These are phyloP conservation scores for Aurelia coerulea DNA, from an alignment of 30 jellyfish, hydroid and myxozoan genomes.

Conservation along the genomic window DNA sequence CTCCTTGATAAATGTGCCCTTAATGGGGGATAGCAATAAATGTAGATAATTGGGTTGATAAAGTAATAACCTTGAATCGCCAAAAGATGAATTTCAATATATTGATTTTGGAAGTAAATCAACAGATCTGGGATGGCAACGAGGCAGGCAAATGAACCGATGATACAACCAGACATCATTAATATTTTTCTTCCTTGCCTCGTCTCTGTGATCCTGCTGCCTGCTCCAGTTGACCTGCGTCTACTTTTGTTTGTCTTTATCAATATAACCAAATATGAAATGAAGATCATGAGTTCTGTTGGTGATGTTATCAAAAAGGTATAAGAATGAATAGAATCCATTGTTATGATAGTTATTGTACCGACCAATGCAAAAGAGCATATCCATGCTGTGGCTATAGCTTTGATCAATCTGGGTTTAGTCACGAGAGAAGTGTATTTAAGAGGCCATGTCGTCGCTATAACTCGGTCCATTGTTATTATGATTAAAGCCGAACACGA, in stretches of 20 bases:
- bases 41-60: constrained; percentile 28
- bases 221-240: neutral
- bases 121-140: constrained; percentile 43
- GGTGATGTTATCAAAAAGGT: constrained; percentile 21
- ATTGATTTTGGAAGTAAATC: neutral
- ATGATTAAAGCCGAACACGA: constrained; percentile 46
- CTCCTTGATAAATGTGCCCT: too few species aligned
- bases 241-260: neutral
- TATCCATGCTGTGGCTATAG: constrained; percentile 13
- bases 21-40: constrained; percentile 45
- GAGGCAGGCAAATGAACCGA: constrained; percentile 33
- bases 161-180: constrained; percentile 17
- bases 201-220: constrained; percentile 5
- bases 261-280: constrained; percentile 5
- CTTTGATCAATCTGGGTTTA: constrained; percentile 3
- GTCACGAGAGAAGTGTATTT: constrained; percentile 16
- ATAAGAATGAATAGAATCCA: constrained; percentile 6
- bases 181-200: constrained; percentile 36
- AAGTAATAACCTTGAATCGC: constrained; percentile 25
- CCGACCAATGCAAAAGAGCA: neutral
- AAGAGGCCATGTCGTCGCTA: constrained; percentile 49
- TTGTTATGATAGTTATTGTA: neutral
- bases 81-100: neutral
- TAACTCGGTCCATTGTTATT: constrained; percentile 47
- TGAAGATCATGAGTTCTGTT: constrained; percentile 29